Percentiles rank a stretch among this genome's conserved stretches.
Evolutionary conservation across 2,888 invertebrate genomes (phyloP).

Genomic region (Pyrgus malvae): DNA sequence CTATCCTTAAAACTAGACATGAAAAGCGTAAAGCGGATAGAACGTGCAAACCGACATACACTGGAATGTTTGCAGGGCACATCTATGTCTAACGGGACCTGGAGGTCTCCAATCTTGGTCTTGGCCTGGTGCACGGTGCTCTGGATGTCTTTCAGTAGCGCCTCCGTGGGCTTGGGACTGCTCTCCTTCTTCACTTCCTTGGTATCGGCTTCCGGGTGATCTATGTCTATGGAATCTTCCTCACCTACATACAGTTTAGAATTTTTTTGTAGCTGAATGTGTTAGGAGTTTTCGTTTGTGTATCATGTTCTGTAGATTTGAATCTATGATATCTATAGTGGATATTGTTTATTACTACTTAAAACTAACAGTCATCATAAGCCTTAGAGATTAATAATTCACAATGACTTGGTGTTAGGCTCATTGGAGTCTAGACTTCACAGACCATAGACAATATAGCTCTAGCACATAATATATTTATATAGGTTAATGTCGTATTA

Average conservation of each 20-base stretch:
- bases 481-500: too few relatives aligned
- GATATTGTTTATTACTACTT: too few relatives aligned
- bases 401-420: too few relatives aligned
- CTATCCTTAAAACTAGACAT: conserved; percentile 4
- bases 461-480: too few relatives aligned
- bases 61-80: conserved; percentile 61
- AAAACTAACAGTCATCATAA: too few relatives aligned
- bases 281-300: too few relatives aligned
- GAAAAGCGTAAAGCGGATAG: conserved; percentile 52
- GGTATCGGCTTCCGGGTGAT: conserved; percentile 39
- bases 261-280: conserved; percentile 6
- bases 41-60: conserved; percentile 71
- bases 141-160: conserved; percentile 77
- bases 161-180: conserved; percentile 63
- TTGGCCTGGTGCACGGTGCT: conserved; percentile 82
- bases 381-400: too few relatives aligned
- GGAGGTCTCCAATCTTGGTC: conserved; percentile 84
- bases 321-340: too few relatives aligned
- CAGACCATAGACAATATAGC: too few relatives aligned
- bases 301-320: too few relatives aligned
- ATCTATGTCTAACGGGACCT: conserved; percentile 75
- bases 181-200: conserved; percentile 48
- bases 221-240: conserved; percentile 66
- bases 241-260: conserved; percentile 53
- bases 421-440: too few relatives aligned